Percentiles rank a stretch among this genome's conserved stretches.
Evolutionary conservation across 1,140 invertebrate species (phyloP).

Genomic region (Rhysida immarginata): DNA sequence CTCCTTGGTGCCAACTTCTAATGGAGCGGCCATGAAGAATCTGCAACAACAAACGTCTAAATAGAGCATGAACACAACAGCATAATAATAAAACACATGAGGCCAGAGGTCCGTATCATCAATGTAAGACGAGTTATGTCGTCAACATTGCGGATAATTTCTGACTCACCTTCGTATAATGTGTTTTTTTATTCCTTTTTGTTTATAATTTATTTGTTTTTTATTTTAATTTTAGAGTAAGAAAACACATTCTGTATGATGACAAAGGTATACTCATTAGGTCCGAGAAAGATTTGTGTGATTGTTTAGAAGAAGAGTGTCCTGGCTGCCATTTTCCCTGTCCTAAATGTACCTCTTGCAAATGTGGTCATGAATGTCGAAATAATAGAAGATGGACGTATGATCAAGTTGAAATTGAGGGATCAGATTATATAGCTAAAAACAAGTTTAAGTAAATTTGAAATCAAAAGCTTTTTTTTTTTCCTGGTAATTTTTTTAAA

Average conservation of each 20-base stretch:
- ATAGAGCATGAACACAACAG: no score
- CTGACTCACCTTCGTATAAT: no score
- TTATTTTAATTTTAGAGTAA: background rate
- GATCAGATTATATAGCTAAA: conserved; percentile 19
- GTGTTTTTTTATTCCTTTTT: background rate
- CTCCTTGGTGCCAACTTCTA: no score
- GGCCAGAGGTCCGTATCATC: no score
- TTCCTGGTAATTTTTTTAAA: no score
- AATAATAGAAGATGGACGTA: conserved; percentile 19
- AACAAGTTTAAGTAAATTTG: background rate
- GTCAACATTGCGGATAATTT: no score
- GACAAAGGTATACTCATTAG: conserved; percentile 29
- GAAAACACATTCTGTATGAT: conserved; percentile 22
- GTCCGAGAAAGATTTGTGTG: conserved; percentile 52
- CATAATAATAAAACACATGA: no score
- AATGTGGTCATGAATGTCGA: conserved; percentile 45
- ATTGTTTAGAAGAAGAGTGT: conserved; percentile 52
- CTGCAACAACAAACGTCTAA: no score
- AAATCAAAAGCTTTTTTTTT: no score
- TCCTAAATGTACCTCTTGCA: conserved; percentile 45
- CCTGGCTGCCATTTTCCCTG: conserved; percentile 66
- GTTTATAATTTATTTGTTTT: background rate
- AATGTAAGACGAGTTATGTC: no score
- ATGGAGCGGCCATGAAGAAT: no score
- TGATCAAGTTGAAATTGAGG: conserved; percentile 20